Evolutionary conservation across 2,888 invertebrate genomes (phyloP), one percentile per base, ranked within the genome.

Genomic region (Stegophylla sp.): DNA sequence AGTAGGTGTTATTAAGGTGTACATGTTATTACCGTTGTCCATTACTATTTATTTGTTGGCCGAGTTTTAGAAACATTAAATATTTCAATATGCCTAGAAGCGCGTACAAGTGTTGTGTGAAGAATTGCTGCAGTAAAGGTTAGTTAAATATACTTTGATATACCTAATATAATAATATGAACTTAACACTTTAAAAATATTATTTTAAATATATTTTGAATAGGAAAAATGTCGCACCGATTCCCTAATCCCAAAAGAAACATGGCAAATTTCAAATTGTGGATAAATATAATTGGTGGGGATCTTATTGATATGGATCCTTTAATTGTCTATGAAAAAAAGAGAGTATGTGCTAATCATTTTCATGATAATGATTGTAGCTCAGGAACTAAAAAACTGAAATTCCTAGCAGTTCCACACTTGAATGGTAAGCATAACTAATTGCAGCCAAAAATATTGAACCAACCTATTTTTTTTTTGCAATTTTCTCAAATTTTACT

Each of bases 81-180:
- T 61, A 10, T 10, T 61, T 61, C 4, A 61, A 28, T 28, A 61
- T 61, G 61, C 28, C 61, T 61, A 61, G 61, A 61, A 61, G 17
- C 26, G 61, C 61, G 61, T 61, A 61, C 28, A 61, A 61, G 28
- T 61, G 61, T 61, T 61, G 61, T 61, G 26, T 61, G 9, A 61
- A 28, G 61, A 61, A 10, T 28, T 61, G 61, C 61, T 26, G 61
- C 61, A 61, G 61, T 26, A 61, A 26, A 61, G 61, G 61, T 61
- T 61, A 61, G 61, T 61, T 26, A 26, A 61, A 45, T 45, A 45
- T 9, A 12, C 26, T 5, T 61, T 61, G 15, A 34, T 34, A 7
- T 34, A 34, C 34, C 34, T 34, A 34, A 5, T 34, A 34, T 34
- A 34, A 5, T 34, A 34, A 7, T 34, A 7, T 34, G 34, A 5